These are phyloP conservation scores for Mylabris sibirica DNA, from an alignment of 2,888 invertebrate species.

Conservation along the genomic window DNA sequence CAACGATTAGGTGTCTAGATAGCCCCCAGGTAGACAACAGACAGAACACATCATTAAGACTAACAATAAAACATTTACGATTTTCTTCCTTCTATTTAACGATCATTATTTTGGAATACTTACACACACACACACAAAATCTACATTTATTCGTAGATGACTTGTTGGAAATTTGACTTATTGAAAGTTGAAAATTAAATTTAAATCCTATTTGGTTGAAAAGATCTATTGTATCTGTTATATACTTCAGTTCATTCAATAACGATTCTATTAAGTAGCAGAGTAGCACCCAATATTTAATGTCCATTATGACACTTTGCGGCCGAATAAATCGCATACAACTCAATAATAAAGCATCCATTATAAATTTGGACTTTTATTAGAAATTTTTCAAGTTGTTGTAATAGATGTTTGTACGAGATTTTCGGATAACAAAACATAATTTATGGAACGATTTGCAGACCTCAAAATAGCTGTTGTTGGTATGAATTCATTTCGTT, in stretches of 20 bases:
- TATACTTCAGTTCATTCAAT: constrained; percentile 20
- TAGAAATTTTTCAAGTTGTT: not conserved
- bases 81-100: not conserved
- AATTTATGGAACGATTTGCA: constrained; percentile 47
- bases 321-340: constrained; percentile 34
- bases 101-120: not conserved
- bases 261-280: constrained; percentile 25
- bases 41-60: not conserved
- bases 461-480: constrained; percentile 42
- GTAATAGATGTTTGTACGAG: constrained; percentile 18
- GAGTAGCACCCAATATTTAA: constrained; percentile 28
- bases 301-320: constrained; percentile 34
- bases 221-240: constrained; percentile 3
- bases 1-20: constrained; percentile 10
- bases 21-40: not conserved
- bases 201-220: constrained; percentile 10
- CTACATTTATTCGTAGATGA: not conserved
- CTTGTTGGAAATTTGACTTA: not conserved
- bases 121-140: not conserved
- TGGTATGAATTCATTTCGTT: constrained; percentile 41
- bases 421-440: constrained; percentile 38
- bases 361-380: not conserved
- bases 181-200: not conserved
- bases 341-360: constrained; percentile 19
- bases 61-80: constrained; percentile 4